Base-by-base conservation (phyloP, 2,113 vertebrate species). In the Antechinus flavipes region DNA sequence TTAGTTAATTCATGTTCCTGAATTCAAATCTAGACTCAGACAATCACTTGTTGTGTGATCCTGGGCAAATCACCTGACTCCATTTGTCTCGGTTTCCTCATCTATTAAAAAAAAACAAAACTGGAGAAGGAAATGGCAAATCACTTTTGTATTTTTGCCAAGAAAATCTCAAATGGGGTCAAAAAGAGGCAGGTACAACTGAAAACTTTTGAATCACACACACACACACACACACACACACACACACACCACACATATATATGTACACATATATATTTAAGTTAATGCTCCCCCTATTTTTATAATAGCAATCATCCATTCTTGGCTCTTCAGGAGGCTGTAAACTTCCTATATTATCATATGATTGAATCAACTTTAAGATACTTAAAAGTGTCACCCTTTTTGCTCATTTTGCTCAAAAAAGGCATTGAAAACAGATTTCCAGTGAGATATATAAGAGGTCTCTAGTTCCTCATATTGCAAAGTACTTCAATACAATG, bases 341-440 rank as follows among this genome's bases (percentile, higher is more conserved):
- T 12, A 19, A 47, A 84, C 56, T 93, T 98, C 95, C 61, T 94
- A 42, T 0, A 0, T 92, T 58, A 58, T 47, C 7, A 5, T 47
- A 94, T 0, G 94, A 97, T 95, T 92, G 95, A 56, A 94, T 94
- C 25, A 91, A 91, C 94, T 92, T 0, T 16, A 53, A 92, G 91
- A 55, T 46, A 6, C 1, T 52, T 26, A 68, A 46, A 90, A 56
- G 2, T 0, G 0, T 16, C 42, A 68, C 92, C 58, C 0, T 0
- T 46, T 0, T n/a, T 58, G 94, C 89, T 93, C 93, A 47, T 11
- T 68, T 96, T 92, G 49, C 94, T 53, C 93, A 91, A 19, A 0
- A 89, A 94, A 94, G 61, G n/a, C 54, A 42, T 54, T 0, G 46
- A 91, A 95, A 95, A 96, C 89, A 91, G n/a, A 95, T 94, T 94